Evolutionary conservation across 2,113 vertebrate genomes (phyloP).

Genomic region (Pongo abelii): DNA sequence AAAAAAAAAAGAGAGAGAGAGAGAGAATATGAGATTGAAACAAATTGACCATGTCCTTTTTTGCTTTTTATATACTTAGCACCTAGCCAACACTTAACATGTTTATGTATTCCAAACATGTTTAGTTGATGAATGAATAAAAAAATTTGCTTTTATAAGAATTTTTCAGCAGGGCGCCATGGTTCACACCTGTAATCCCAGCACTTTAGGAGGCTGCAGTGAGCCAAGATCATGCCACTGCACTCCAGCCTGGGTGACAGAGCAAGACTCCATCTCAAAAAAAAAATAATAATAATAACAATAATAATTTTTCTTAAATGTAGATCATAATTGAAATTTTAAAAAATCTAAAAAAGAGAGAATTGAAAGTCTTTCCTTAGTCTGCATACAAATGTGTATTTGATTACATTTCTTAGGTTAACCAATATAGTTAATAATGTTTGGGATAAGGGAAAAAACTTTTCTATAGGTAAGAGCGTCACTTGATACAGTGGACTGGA

Average conservation of each 20-base stretch:
- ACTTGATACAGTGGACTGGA: neutral
- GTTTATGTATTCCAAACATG: neutral
- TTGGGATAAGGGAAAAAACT: neutral
- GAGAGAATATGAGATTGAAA: neutral
- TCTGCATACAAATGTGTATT: neutral
- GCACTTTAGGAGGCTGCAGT: no score
- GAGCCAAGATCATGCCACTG: no score
- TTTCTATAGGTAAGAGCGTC: neutral
- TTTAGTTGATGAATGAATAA: neutral
- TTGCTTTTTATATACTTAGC: neutral
- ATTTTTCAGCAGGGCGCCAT: neutral
- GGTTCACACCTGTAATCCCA: no score
- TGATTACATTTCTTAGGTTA: neutral
- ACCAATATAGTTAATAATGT: neutral
- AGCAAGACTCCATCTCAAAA: no score
- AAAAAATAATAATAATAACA: no score
- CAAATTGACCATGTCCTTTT: neutral
- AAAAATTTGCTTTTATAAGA: neutral
- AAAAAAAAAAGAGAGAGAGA: neutral
- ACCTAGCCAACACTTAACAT: neutral
- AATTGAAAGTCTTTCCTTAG: neutral
- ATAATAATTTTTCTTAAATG: neutral
- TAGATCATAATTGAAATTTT: neutral
- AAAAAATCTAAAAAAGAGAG: neutral
- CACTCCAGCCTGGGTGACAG: no score